Base-by-base conservation (phyloP, 2,113 vertebrate species). In the Caranx ignobilis region DNA sequence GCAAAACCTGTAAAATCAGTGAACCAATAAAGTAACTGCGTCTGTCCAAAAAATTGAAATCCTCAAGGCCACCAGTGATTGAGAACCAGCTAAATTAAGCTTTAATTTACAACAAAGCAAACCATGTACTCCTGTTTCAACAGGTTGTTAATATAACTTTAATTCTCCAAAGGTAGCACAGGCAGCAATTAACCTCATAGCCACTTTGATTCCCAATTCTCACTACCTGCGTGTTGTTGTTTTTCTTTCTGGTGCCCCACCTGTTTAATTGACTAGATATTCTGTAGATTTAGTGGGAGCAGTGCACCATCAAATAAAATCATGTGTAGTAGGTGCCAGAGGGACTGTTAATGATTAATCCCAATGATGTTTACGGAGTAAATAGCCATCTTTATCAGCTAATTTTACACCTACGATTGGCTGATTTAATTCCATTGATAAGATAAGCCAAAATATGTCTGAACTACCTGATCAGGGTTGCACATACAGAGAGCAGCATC, bases 381-480 rank as follows among this genome's bases (percentile, higher is more conserved):
- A 66, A 66, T 26, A 64, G 6, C 32, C 43, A 3, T 67, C 39
- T 59, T 77, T 86, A 82, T 85, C 78, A 82, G 57, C 57, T 60
- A 68, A 9, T 67, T 73, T 66, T 77, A 76, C 57, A 72, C 65
- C 21, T 35, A 1, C 13, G 15, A 9, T 57, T 50, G 55, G 55
- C 45, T 18, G 0, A 50, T 71, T 66, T 60, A 70, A 54, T 50
- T 43, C 47, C 6, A 11, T n/a, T 71, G 57, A 91, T 84, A 85
- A 87, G 73, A 85, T 86, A 55, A 83, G 62, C 18, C 11, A n/a
- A 47, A 56, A 26, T 21, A 34, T 60, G 3, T 43, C 6, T 64
- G 26, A 11, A 35, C 3, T 65, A 37, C 11, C 37, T 43, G 11
- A 21, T 57, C 59, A 37, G 1, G 13, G 26, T 32, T 72, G 9